phyloP scores from a whole-genome alignment of 2,888 invertebrate genomes.

The Drosophila gaucha region DNA sequence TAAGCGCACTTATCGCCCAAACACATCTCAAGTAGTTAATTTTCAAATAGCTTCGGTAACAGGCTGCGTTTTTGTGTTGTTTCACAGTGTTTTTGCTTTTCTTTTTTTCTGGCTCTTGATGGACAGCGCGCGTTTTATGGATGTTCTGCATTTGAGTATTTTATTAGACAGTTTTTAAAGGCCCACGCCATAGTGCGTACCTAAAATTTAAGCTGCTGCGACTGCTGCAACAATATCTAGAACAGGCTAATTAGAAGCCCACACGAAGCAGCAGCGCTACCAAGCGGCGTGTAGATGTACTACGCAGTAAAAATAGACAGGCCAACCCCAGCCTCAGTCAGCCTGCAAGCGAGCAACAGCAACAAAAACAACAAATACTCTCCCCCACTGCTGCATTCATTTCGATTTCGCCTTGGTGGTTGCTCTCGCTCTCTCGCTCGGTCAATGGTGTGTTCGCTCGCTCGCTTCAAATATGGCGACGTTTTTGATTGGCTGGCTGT shows the following conservation, averaged over 20 bases:
- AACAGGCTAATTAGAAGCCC: slow-evolving; percentile 52
- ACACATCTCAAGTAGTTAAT: slow-evolving; percentile 78
- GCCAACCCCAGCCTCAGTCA: slow-evolving; percentile 42
- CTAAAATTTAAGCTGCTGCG: slow-evolving; percentile 22
- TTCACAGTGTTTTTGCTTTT: neutral
- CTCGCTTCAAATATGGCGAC: slow-evolving; percentile 76
- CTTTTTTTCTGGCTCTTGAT: slow-evolving; percentile 47
- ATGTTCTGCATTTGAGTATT: slow-evolving; percentile 48
- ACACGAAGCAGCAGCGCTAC: slow-evolving; percentile 54
- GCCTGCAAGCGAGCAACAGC: slow-evolving; percentile 41
- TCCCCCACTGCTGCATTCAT: slow-evolving; percentile 58
- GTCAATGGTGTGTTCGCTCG: slow-evolving; percentile 33
- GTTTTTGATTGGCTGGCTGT: slow-evolving; percentile 54
- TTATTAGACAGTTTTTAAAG: slow-evolving; percentile 55
- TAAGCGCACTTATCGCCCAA: slow-evolving; percentile 75
- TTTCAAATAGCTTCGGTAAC: slow-evolving; percentile 73
- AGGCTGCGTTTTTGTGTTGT: slow-evolving; percentile 50
- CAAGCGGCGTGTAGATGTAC: slow-evolving; percentile 62
- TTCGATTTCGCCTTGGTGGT: slow-evolving; percentile 52
- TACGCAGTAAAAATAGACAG: slow-evolving; percentile 42
- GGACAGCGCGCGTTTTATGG: slow-evolving; percentile 59
- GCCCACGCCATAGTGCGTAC: slow-evolving; percentile 38
- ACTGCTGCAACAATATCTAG: slow-evolving; percentile 8
- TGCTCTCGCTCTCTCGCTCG: slow-evolving; percentile 30
- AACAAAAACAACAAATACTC: slow-evolving; percentile 23